Evolutionary conservation across 2,888 invertebrate species (phyloP), one percentile per base, ranked within the genome.

Genomic region (Prosopocoilus inquinatus): DNA sequence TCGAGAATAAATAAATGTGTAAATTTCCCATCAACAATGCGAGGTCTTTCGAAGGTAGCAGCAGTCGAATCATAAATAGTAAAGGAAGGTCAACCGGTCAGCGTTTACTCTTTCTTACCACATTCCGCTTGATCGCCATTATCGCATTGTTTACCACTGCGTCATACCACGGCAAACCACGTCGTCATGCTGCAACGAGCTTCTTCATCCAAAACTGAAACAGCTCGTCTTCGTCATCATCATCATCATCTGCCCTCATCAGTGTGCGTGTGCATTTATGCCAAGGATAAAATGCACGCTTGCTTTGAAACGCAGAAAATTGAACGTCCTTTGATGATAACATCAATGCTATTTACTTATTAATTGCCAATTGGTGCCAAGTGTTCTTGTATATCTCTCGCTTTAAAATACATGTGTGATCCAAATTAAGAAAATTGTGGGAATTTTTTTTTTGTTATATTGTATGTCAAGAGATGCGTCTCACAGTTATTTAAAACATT

Each of bases 51-150:
- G 41, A 41, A 34, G 32, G 34, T 32, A 34, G 35, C 35, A 34
- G 34, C 13, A 34, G 34, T 47, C 47, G 11, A 47, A 13, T 11
- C 47, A 13, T 47, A 47, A 34, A 34, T 47, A 47, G 34, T 47
- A 32, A 47, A 47, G 47, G 47, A 47, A 47, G 47, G 47, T 47
- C 47, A 47, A 47, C 47, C 34, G 34, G 47, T 34, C 35, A 47
- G 47, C 34, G 9, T 20, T 46, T 38, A 38, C 38, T 38, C 41
- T n/a, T 47, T 47, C 47, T 47, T 32, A 9, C n/a, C 41, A 41
- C 41, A 41, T 41, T 41, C 41, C 41, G 41, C 15, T 41, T 16
- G 41, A 41, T 41, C 41, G 41, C 41, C 41, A 41, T 41, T 41
- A 41, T 41, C 16, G 16, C 41, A 41, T 41, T 41, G 41, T 41